Evolutionary conservation across 1,140 invertebrate species (phyloP).

Genomic region (Oncopodura yosiiana): DNA sequence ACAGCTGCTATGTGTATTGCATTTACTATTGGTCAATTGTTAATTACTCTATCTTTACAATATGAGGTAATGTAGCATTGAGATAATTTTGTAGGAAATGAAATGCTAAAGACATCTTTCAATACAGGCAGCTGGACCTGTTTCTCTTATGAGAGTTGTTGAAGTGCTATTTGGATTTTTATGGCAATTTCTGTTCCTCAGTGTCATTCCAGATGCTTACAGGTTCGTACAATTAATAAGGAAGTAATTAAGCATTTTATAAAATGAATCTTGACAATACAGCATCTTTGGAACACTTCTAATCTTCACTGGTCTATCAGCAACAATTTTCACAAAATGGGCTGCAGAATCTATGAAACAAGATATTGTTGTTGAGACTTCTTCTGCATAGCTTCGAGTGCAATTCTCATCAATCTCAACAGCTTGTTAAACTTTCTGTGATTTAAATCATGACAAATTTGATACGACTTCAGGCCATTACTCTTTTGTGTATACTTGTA

Average conservation of each 20-base stretch:
- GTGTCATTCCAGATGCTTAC: conserved; percentile 17
- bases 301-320: conserved; percentile 1
- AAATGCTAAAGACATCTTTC: too few species aligned
- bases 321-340: conserved; percentile 7
- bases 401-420: too few species aligned
- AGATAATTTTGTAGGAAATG: too few species aligned
- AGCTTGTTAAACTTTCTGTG: too few species aligned
- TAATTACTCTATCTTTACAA: conserved; percentile 15
- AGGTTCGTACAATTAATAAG: too few species aligned
- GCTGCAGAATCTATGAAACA: background rate
- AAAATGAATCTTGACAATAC: too few species aligned
- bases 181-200: conserved; percentile 26
- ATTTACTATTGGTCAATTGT: conserved; percentile 4
- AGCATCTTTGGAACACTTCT: conserved; percentile 5
- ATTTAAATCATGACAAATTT: too few species aligned
- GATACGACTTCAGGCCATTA: too few species aligned
- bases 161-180: conserved; percentile 23
- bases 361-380: background rate
- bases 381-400: too few species aligned
- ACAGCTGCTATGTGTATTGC: background rate
- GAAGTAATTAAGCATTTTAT: too few species aligned
- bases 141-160: conserved; percentile 5
- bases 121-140: conserved; percentile 22
- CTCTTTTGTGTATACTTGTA: too few species aligned
- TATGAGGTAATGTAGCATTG: too few species aligned